These are phyloP conservation scores for Pentamera pediparva DNA, from an alignment of 53 echinoderm and acorn worm genomes.

Conservation along the genomic window DNA sequence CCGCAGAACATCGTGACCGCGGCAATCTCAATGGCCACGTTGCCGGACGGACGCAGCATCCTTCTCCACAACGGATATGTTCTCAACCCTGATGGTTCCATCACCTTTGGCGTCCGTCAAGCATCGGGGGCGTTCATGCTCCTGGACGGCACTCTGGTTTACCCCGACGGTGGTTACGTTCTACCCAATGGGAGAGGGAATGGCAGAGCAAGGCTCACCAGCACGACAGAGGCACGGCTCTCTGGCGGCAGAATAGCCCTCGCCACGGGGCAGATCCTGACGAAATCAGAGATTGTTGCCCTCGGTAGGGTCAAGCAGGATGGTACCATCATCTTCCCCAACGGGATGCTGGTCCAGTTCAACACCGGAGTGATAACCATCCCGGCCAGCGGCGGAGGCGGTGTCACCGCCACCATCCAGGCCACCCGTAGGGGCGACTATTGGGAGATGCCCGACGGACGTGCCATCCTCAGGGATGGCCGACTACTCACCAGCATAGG, in stretches of 20 bases:
- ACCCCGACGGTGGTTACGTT: constrained; percentile 14
- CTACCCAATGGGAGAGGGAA: constrained; percentile 12
- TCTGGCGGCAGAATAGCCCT: constrained; percentile 2
- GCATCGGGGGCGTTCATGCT: neutral
- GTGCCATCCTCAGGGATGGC: constrained; percentile 5
- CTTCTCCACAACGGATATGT: constrained; percentile 8
- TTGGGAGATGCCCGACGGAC: constrained; percentile 13
- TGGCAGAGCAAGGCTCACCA: neutral
- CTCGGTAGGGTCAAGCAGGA: neutral
- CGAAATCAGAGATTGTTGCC: neutral
- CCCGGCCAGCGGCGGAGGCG: neutral
- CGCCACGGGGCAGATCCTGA: constrained; percentile 3
- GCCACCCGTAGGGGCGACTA: neutral
- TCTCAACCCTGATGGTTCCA: constrained; percentile 6
- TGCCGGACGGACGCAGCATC: neutral
- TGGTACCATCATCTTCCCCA: constrained; percentile 18
- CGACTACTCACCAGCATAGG: neutral
- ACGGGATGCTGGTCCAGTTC: neutral
- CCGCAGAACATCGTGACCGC: neutral
- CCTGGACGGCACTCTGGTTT: constrained; percentile 14
- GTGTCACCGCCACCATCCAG: constrained; percentile 4
- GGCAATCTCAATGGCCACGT: neutral
- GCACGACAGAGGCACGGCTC: neutral
- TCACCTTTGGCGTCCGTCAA: constrained; percentile 7
- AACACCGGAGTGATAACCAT: neutral